Conservation (phyloP, 2,888 invertebrate genomes). For the Spilarctia lutea region DNA sequence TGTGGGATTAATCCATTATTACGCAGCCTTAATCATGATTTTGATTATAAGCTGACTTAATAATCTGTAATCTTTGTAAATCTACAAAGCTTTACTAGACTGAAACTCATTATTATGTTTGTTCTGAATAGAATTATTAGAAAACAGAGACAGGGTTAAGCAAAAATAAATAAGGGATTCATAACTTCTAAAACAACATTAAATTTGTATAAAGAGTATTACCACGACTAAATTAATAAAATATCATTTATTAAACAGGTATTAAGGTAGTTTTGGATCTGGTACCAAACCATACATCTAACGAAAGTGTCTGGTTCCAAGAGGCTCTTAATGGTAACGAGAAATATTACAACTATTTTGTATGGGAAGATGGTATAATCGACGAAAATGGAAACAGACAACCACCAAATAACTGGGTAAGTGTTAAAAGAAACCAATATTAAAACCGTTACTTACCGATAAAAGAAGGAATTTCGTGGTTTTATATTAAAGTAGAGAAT, state of each 20-base stretch:
- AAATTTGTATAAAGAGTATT: neutral
- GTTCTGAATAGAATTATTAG: neutral
- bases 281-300: conserved; percentile 92
- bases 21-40: neutral
- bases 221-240: neutral
- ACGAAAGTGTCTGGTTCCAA: conserved; percentile 94
- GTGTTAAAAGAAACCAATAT: conserved; percentile 16
- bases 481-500: neutral
- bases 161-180: neutral
- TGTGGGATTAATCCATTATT: too few species aligned
- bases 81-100: neutral
- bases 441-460: neutral
- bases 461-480: neutral
- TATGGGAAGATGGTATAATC: conserved; percentile 89
- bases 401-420: conserved; percentile 92
- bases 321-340: conserved; percentile 88
- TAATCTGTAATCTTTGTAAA: neutral
- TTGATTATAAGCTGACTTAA: neutral
- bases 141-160: neutral
- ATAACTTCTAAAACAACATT: too few species aligned
- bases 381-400: conserved; percentile 76
- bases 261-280: conserved; percentile 88
- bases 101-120: neutral
- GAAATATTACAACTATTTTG: conserved; percentile 90
- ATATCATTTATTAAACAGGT: conserved; percentile 58